Conservation (phyloP, 2,113 vertebrate genomes). For the Lucifuga dentata region DNA sequence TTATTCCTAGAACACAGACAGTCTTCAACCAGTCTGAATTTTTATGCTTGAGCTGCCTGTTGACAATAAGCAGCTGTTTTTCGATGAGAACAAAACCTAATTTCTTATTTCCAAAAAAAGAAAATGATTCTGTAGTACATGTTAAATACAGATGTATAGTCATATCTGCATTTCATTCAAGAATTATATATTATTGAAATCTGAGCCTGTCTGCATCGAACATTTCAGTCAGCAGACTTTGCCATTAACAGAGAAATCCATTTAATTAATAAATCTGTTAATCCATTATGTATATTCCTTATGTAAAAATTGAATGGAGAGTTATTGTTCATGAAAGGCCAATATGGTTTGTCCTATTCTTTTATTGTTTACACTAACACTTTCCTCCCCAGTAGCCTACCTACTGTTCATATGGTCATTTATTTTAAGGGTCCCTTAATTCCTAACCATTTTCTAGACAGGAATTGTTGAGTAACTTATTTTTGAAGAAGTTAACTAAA, state of each 20-base stretch:
- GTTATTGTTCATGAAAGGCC: neutral
- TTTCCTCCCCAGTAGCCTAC: too few relatives aligned
- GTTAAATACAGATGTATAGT: neutral
- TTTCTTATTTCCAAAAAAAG: neutral
- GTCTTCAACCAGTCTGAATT: neutral
- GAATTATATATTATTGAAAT: neutral
- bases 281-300: neutral
- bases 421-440: too few relatives aligned
- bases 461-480: too few relatives aligned
- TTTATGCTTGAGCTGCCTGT: neutral
- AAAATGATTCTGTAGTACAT: neutral
- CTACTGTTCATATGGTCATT: too few relatives aligned
- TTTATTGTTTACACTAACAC: neutral
- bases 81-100: too few relatives aligned
- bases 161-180: neutral
- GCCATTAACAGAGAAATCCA: neutral
- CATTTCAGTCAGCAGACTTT: too few relatives aligned
- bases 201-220: neutral
- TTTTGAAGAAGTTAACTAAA: too few relatives aligned
- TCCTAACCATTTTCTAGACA: too few relatives aligned
- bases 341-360: neutral
- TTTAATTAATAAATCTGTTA: slow-evolving; percentile 3
- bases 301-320: slow-evolving; percentile 10
- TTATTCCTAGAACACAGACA: neutral
- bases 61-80: neutral